Conservation (phyloP, 1,140 invertebrate species). For the Cotesia glomerata region DNA sequence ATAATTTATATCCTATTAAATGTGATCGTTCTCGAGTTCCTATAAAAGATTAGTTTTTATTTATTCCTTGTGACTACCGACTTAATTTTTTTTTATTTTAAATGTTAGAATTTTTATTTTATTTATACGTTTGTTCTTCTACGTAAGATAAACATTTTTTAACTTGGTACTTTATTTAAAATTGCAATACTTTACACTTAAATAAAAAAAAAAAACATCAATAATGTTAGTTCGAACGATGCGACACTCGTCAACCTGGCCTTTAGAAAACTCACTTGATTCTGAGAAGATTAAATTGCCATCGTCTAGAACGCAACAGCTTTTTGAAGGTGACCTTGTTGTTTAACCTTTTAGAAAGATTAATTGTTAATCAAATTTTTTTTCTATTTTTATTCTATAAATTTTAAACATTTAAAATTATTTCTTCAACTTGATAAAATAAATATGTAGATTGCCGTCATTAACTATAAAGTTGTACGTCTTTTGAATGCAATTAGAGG, state of each 20-base stretch:
- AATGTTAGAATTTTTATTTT: too few species aligned
- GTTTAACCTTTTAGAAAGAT: background rate
- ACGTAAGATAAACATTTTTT: too few species aligned
- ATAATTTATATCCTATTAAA: too few species aligned
- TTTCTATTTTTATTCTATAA: background rate
- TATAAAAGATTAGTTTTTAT: too few species aligned
- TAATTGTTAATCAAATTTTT: background rate
- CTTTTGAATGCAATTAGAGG: conserved; percentile 15
- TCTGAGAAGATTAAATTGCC: conserved; percentile 20
- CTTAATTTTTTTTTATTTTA: too few species aligned
- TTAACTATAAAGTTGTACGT: background rate
- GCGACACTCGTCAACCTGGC: conserved; percentile 22
- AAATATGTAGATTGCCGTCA: background rate
- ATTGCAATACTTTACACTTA: too few species aligned
- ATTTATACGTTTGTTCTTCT: too few species aligned
- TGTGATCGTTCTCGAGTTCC: too few species aligned
- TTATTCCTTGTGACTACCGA: too few species aligned
- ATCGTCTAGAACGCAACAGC: conserved; percentile 11
- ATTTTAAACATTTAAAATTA: background rate
- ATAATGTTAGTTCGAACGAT: conserved; percentile 31
- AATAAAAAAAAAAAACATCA: too few species aligned
- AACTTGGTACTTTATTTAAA: too few species aligned
- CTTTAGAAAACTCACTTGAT: conserved; percentile 19
- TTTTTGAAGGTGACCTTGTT: conserved; percentile 20
- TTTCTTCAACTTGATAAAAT: background rate